Percentiles rank a stretch among this genome's conserved stretches.
Conservation (phyloP, 2,113 vertebrate species). For the Electrona antarctica region DNA sequence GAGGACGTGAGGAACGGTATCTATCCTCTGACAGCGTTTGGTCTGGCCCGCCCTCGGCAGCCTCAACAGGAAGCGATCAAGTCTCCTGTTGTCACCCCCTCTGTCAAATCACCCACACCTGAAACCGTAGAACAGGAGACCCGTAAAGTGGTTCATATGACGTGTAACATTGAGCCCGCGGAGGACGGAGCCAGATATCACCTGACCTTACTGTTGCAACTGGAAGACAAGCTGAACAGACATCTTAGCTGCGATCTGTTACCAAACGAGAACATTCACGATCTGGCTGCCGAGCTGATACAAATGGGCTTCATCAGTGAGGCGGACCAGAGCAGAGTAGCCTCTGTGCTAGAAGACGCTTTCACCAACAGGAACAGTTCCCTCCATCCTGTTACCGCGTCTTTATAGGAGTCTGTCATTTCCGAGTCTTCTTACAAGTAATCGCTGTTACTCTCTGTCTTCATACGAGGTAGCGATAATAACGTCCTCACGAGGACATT, state of each 20-base stretch:
- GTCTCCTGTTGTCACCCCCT: slow-evolving; percentile 88
- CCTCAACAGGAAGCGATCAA: slow-evolving; percentile 88
- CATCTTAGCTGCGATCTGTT: slow-evolving; percentile 97
- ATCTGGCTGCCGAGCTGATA: no score
- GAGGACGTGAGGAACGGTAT: slow-evolving; percentile 99
- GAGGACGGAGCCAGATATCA: slow-evolving; percentile 95
- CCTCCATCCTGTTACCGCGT: no score
- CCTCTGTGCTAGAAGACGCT: no score
- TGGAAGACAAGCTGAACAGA: slow-evolving; percentile 97
- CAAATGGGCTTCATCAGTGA: no score
- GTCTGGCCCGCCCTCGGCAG: slow-evolving; percentile 89
- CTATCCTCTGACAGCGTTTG: slow-evolving; percentile 93
- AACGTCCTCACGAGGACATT: no score
- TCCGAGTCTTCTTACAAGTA: no score
- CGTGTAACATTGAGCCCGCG: slow-evolving; percentile 92
- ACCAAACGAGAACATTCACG: slow-evolving; percentile 74
- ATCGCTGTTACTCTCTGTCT: no score
- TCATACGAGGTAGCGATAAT: no score
- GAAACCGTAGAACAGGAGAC: slow-evolving; percentile 96
- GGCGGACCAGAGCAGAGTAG: no score
- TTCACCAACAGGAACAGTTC: no score
- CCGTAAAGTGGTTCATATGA: slow-evolving; percentile 94
- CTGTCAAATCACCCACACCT: slow-evolving; percentile 92
- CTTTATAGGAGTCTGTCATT: no score
- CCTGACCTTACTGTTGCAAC: slow-evolving; percentile 92